Percentiles rank a stretch among this genome's conserved stretches.
These are phyloP conservation scores for Lethenteron reissneri DNA, from an alignment of 2,113 vertebrate species.

Conservation along the genomic window DNA sequence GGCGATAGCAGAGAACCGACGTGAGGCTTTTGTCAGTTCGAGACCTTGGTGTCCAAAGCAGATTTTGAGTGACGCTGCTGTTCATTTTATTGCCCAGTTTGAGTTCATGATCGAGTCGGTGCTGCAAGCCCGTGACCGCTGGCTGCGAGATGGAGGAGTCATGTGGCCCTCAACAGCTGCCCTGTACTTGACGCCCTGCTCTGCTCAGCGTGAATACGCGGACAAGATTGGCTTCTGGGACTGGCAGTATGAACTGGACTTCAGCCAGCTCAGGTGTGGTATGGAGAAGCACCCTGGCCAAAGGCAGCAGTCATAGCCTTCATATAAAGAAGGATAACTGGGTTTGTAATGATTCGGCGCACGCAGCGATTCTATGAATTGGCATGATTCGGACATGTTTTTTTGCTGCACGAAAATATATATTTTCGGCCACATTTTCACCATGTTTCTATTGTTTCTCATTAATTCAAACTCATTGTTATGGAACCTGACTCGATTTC, in stretches of 20 bases:
- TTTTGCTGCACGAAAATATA: too few relatives aligned
- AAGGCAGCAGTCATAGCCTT: too few relatives aligned
- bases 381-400: too few relatives aligned
- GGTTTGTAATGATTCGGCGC: too few relatives aligned
- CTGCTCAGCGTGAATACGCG: conserved; percentile 26
- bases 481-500: too few relatives aligned
- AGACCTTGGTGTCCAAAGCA: not conserved
- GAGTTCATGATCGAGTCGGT: conserved; percentile 56
- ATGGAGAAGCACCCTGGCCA: too few relatives aligned
- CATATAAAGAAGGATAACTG: too few relatives aligned
- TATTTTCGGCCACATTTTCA: too few relatives aligned
- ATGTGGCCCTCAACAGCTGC: conserved; percentile 38
- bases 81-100: conserved; percentile 22
- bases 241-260: conserved; percentile 33
- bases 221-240: conserved; percentile 45
- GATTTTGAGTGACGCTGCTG: not conserved
- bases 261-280: conserved; percentile 22
- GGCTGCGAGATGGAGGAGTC: conserved; percentile 30
- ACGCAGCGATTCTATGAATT: too few relatives aligned
- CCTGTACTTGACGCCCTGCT: conserved; percentile 35
- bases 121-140: conserved; percentile 30
- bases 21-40: not conserved
- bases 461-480: too few relatives aligned
- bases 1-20: too few relatives aligned
- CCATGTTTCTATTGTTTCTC: too few relatives aligned